Evolutionary conservation across 2,888 invertebrate species (phyloP).

Genomic region (Caenorhabditis panamensis): DNA sequence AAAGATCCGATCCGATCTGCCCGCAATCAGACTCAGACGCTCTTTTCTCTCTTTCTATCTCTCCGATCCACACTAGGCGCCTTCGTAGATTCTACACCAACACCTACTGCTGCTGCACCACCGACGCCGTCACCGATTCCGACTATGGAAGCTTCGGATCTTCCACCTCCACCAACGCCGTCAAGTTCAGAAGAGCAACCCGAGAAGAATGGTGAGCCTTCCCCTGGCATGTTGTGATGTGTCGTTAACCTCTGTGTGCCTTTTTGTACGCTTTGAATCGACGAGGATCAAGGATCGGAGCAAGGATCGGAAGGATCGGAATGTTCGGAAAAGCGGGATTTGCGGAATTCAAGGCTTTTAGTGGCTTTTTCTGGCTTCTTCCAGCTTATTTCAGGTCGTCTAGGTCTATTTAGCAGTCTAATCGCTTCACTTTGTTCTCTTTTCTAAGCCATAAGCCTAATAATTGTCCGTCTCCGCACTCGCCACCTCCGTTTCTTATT

Average conservation of each 20-base stretch:
- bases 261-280: no score
- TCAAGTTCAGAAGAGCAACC: slow-evolving; percentile 25
- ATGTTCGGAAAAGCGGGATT: no score
- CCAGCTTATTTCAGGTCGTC: neutral
- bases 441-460: neutral
- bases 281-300: no score
- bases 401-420: no score
- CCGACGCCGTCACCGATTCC: slow-evolving; percentile 22
- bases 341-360: no score
- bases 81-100: slow-evolving; percentile 43
- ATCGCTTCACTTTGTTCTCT: neutral
- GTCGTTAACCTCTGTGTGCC: slow-evolving; percentile 18
- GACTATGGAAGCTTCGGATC: neutral
- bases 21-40: neutral
- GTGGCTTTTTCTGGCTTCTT: no score
- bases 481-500: neutral
- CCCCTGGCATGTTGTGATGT: slow-evolving; percentile 36
- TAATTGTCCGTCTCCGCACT: slow-evolving; percentile 20
- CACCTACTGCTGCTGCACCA: slow-evolving; percentile 40
- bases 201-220: slow-evolving; percentile 51
- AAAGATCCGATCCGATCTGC: neutral
- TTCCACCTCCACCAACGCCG: slow-evolving; percentile 5
- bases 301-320: no score
- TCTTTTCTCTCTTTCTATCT: slow-evolving; percentile 17
- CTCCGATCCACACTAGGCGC: slow-evolving; percentile 4